Percentiles rank a stretch among this genome's conserved stretches.
Conservation (phyloP, 2,113 vertebrate species). For the Erythrolamprus reginae region DNA sequence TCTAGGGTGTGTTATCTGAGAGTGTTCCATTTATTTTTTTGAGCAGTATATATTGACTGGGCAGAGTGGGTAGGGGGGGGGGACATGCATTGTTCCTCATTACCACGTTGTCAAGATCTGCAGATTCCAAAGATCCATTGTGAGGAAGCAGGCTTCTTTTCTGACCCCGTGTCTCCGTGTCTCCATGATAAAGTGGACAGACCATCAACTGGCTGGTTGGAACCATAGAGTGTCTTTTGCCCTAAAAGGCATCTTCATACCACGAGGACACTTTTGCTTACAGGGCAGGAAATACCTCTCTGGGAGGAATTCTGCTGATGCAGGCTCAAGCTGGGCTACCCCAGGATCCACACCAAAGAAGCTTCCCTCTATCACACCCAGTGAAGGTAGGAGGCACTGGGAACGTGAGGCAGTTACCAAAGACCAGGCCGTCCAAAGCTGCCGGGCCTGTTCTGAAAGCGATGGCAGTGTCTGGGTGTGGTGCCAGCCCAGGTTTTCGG, state of each 20-base stretch:
- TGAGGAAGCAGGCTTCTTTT: background rate
- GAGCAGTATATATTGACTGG: background rate
- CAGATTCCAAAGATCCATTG: background rate
- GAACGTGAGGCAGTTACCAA: background rate
- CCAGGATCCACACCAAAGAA: background rate
- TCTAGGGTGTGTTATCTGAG: too few relatives aligned
- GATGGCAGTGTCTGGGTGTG: slow-evolving; percentile 12
- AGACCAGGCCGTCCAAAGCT: slow-evolving; percentile 1
- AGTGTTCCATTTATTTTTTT: too few relatives aligned
- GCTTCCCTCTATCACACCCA: slow-evolving; percentile 3
- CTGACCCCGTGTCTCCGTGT: background rate
- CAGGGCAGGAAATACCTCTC: background rate
- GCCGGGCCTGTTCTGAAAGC: background rate
- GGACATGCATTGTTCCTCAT: background rate
- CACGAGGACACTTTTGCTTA: background rate
- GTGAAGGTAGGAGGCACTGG: slow-evolving; percentile 5
- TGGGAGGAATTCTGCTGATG: background rate
- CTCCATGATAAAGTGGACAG: background rate
- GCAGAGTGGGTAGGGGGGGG: too few relatives aligned
- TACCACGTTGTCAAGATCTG: background rate
- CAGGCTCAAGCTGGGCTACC: background rate
- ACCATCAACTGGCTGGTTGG: background rate
- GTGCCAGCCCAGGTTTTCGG: background rate
- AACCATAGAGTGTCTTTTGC: background rate
- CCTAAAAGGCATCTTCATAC: background rate